phyloP scores from a whole-genome alignment of 1,140 invertebrate species.

The Caerostris darwini region DNA sequence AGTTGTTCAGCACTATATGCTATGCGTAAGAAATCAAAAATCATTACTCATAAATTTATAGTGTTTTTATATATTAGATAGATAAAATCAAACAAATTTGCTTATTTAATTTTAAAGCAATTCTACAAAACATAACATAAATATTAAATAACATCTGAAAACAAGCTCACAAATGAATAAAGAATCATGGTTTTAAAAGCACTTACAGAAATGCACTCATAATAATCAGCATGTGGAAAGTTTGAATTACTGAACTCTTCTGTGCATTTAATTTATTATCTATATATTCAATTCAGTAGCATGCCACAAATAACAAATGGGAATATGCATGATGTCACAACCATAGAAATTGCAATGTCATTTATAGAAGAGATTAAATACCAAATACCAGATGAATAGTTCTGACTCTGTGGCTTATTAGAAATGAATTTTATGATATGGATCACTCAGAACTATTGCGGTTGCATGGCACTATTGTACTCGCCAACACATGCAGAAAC shows the following conservation, averaged over 20 bases:
- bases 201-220: too few species aligned
- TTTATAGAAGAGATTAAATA: neutral
- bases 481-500: neutral
- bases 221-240: neutral
- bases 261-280: neutral
- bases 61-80: neutral
- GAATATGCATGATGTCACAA: neutral
- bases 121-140: too few species aligned
- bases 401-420: neutral
- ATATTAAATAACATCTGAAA: too few species aligned
- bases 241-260: neutral
- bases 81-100: neutral
- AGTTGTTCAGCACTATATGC: too few species aligned
- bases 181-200: neutral
- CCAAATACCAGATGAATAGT: neutral
- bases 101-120: neutral
- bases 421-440: constrained; percentile 13
- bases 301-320: neutral
- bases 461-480: neutral
- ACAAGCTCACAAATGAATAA: neutral
- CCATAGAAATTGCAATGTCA: neutral
- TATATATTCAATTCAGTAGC: neutral
- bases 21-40: too few species aligned
- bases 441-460: neutral
- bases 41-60: too few species aligned